Percentiles rank a stretch among this genome's conserved stretches.
These are phyloP conservation scores for Cantharis lateralis DNA, from an alignment of 2,888 invertebrate species.

Conservation along the genomic window DNA sequence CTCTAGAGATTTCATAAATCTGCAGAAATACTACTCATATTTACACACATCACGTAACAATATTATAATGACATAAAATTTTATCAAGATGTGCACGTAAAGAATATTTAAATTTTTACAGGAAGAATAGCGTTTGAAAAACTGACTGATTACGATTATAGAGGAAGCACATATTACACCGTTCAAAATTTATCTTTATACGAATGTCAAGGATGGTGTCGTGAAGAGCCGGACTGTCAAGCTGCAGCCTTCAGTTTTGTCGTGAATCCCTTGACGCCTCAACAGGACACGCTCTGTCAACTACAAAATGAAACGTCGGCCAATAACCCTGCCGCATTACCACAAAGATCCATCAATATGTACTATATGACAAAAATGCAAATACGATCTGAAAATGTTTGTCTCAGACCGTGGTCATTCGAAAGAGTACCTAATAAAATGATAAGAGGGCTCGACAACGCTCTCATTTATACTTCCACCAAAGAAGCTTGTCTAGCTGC, in stretches of 20 bases:
- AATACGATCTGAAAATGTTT: constrained; percentile 89
- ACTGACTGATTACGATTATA: constrained; percentile 88
- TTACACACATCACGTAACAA: no score
- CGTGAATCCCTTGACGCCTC: constrained; percentile 87
- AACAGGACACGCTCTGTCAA: constrained; percentile 89
- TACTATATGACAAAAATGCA: constrained; percentile 95
- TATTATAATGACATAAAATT: no score
- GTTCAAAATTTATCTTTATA: constrained; percentile 89
- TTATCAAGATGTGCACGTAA: no score
- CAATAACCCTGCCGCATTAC: constrained; percentile 83
- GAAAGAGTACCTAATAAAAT: constrained; percentile 92
- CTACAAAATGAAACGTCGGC: constrained; percentile 92
- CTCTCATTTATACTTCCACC: constrained; percentile 89
- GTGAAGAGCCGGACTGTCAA: constrained; percentile 89
- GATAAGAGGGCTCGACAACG: constrained; percentile 87
- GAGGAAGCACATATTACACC: constrained; percentile 89
- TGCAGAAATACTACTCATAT: no score
- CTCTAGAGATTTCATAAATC: neutral
- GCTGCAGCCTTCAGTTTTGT: constrained; percentile 94
- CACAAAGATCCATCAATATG: constrained; percentile 85
- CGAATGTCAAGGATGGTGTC: constrained; percentile 95
- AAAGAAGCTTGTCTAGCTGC: constrained; percentile 93
- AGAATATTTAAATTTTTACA: no score
- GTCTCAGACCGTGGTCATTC: constrained; percentile 90
- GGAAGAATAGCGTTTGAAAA: constrained; percentile 92